Evolutionary conservation across 2,888 invertebrate genomes (phyloP), one percentile per base, ranked within the genome.

Genomic region (Labia minor): DNA sequence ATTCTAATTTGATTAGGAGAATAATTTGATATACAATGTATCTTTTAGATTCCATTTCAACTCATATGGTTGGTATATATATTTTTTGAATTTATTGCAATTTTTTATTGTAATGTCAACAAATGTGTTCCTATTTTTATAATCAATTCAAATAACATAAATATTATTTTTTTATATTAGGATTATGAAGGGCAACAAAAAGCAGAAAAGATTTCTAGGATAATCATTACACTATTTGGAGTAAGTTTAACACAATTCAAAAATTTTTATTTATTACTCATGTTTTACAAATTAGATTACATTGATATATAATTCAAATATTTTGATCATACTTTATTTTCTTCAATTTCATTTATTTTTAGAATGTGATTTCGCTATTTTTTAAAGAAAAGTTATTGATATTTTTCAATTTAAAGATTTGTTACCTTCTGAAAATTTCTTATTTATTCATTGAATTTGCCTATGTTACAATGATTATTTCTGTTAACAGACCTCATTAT

Each of bases 181-280:
- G 95, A 95, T 76, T 95, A 88, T 78, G 92, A 90, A 69, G 95
- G 95, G 0, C 95, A 95, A 79, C 88, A 88, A 14, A 87, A 86
- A 76, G 95, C 95, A 1, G 96, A 96, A 77, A 90, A 87, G 75
- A 80, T 92, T 67, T 95, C 93, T 63, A 85, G 95, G 75, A 86
- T 92, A 14, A 95, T 96, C 66, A 92, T 96, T 69, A 87, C 92
- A 10, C 76, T 94, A 62, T 95, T 95, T 81, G 95, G 94, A 69
- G 90, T 85, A 78, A 81, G 81, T 77, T 67, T 67, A 33, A 33
- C 11, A n/a, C n/a, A n/a, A n/a, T n/a, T 8, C 1, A 21, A 63
- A 33, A 66, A 64, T 19, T 21, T 61, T 19, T 19, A 65, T 1
- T 19, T 4, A 26, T 64, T 37, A 62, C n/a, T 63, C 64, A 64